These are phyloP conservation scores for Lutraria rhynchaena DNA, from an alignment of 1,140 invertebrate genomes.

Conservation along the genomic window DNA sequence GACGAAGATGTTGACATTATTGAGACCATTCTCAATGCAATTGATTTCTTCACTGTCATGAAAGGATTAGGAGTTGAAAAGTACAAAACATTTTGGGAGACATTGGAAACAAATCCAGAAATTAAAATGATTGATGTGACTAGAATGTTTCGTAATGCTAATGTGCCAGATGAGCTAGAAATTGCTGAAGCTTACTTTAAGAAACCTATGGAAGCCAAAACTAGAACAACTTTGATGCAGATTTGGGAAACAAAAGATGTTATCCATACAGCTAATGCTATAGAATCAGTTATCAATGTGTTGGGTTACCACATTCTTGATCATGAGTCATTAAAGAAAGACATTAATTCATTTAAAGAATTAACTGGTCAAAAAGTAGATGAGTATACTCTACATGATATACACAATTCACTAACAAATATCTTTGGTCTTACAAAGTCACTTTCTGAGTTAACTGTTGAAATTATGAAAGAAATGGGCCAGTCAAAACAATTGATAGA, in stretches of 20 bases:
- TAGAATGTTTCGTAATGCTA: conserved; percentile 4
- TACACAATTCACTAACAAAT: neutral
- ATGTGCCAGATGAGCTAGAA: conserved; percentile 10
- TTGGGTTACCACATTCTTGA: conserved; percentile 12
- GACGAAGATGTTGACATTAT: neutral
- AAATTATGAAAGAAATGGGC: conserved; percentile 33
- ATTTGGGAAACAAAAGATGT: conserved; percentile 18
- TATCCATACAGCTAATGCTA: neutral
- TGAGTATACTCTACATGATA: neutral
- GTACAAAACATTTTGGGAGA: neutral
- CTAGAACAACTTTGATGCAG: conserved; percentile 1
- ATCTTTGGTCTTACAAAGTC: neutral
- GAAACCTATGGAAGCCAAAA: neutral
- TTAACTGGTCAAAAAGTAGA: neutral
- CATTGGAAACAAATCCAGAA: neutral
- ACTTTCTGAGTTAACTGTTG: neutral
- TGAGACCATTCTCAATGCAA: neutral
- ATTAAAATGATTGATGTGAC: neutral
- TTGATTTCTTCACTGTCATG: neutral
- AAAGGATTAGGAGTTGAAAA: neutral
- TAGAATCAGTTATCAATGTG: neutral
- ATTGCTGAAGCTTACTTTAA: neutral
- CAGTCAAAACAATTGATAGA: conserved; percentile 43
- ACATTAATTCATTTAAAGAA: conserved; percentile 1
- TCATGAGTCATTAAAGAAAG: neutral